phyloP scores from a whole-genome alignment of 2,113 vertebrate genomes.

The Clupea harengus region DNA sequence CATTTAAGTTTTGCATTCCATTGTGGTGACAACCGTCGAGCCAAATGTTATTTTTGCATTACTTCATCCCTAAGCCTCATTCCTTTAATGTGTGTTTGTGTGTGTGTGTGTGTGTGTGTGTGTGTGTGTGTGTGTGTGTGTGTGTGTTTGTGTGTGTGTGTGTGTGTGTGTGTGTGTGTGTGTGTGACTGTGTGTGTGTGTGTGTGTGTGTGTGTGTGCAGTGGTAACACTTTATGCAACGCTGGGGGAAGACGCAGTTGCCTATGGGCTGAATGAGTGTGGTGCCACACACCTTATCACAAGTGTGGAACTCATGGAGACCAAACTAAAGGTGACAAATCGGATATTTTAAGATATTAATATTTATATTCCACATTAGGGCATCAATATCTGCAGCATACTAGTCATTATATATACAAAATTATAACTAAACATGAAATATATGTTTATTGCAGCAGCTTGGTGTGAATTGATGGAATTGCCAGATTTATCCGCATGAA shows the following conservation, averaged over 20 bases:
- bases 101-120: background rate
- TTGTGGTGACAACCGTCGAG: too few species aligned
- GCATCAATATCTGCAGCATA: background rate
- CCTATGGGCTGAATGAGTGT: constrained; percentile 89
- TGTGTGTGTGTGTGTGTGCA: constrained; percentile 46
- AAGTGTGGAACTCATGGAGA: constrained; percentile 86
- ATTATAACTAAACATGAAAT: too few species aligned
- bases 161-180: too few species aligned
- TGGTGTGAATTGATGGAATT: too few species aligned
- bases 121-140: too few species aligned
- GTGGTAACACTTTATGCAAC: constrained; percentile 97
- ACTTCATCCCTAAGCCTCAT: background rate
- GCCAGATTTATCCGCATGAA: background rate
- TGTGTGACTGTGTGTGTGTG: background rate
- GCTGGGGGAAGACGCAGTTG: constrained; percentile 89
- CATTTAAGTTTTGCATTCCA: too few species aligned
- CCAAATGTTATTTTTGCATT: too few species aligned
- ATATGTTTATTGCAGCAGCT: too few species aligned
- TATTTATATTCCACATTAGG: background rate
- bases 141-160: too few species aligned
- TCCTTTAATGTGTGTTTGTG: background rate
- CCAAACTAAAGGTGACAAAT: constrained; percentile 85
- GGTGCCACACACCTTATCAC: constrained; percentile 88
- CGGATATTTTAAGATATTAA: background rate
- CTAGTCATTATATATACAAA: background rate